Base-by-base conservation (phyloP, 2,888 invertebrate species). In the Drosophila hamatofila region DNA sequence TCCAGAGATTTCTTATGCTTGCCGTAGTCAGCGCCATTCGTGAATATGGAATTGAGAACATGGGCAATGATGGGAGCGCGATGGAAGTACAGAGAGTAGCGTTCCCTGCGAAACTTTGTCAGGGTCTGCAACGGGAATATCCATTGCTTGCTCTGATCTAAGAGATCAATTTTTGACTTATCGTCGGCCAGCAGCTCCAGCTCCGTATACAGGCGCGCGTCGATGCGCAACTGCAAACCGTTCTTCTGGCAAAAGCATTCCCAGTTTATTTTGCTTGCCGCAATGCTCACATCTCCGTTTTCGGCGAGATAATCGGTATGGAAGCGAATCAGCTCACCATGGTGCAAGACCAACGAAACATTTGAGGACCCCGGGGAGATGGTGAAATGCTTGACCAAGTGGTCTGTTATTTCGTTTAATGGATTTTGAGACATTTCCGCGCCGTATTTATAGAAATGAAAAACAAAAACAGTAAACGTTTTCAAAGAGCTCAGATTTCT, bases 231-330 rank as follows among this genome's bases (percentile, higher is more conserved):
- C 35, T 54, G 41, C 7, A 72, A 9, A 2, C 68, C 39, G 35
- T 71, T 21, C 33, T 18, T 18, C n/a, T 33, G 18, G 12, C 79
- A 57, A 93, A 82, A 91, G 72, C 92, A 93, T 61, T 93, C 92
- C 96, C 96, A 96, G 58, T 94, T 94, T 81, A 94, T 93, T 25
- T 94, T 82, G 54, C 93, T 93, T 64, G 93, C 91, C 12, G 95
- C 94, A 91, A 96, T 95, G 92, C 95, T 95, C 6, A 95, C 92
- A 74, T 96, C 96, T 11, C 96, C 96, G 48, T 2, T 2, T 0
- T 59, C 39, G 9, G 7, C 1, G 8, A 95, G 91, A 77, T 95
- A 94, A 75, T 94, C 94, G 1, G 92, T 93, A 83, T 96, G 95
- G 83, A 94, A 72, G 30, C 80, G 89, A 0, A 84, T 27, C 0